Evolutionary conservation across 2,797 vertebrate species (phyloP).

Genomic region (Sebastes oblongus): DNA sequence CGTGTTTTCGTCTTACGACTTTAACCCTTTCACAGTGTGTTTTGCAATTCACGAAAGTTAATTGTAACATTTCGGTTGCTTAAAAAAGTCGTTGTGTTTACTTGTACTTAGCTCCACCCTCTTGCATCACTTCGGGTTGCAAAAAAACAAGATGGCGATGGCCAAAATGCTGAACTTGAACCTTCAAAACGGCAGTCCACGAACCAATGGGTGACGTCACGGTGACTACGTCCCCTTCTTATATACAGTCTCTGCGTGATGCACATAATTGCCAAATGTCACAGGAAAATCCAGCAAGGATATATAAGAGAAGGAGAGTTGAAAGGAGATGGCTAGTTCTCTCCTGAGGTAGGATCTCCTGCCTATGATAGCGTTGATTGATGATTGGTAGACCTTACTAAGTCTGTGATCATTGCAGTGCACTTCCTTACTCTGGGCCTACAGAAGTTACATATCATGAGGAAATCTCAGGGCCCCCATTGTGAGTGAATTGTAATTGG

Average conservation of each 20-base stretch:
- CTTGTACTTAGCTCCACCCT: not conserved
- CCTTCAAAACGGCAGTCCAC: not conserved
- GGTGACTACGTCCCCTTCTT: too few relatives aligned
- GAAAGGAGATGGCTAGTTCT: not conserved
- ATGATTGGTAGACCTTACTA: constrained; percentile 6
- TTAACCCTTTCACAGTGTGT: too few relatives aligned
- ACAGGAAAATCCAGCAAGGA: not conserved
- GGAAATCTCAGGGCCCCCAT: constrained; percentile 37
- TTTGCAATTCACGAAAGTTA: not conserved
- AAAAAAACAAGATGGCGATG: too few relatives aligned
- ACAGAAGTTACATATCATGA: constrained; percentile 14
- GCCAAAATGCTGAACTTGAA: too few relatives aligned
- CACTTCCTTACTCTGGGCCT: constrained; percentile 6
- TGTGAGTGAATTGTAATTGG: constrained; percentile 61
- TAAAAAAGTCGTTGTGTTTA: not conserved
- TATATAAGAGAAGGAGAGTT: not conserved
- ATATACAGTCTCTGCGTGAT: not conserved
- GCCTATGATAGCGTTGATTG: not conserved
- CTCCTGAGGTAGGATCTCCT: not conserved
- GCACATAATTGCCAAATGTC: not conserved
- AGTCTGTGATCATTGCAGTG: constrained; percentile 41
- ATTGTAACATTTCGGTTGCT: not conserved
- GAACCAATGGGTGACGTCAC: not conserved
- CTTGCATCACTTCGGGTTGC: too few relatives aligned
- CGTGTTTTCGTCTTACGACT: not conserved